Evolutionary conservation across 1,140 invertebrate genomes (phyloP).

Genomic region (Phortica variegata): DNA sequence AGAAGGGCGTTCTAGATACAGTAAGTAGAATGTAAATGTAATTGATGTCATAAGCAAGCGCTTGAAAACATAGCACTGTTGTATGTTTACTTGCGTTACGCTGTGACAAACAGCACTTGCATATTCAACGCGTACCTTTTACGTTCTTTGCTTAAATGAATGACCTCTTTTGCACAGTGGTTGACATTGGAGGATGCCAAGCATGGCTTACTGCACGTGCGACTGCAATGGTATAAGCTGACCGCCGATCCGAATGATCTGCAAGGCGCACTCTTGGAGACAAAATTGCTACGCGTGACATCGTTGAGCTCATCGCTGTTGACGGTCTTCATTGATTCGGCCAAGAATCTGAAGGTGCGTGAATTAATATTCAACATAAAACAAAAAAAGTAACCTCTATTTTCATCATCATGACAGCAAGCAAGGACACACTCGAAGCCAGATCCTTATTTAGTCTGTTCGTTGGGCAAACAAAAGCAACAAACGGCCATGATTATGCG

Average conservation of each 20-base stretch:
- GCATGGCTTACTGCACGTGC: constrained; percentile 86
- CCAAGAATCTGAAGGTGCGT: constrained; percentile 81
- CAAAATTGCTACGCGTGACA: constrained; percentile 71
- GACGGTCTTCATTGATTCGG: constrained; percentile 85
- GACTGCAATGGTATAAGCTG: constrained; percentile 83
- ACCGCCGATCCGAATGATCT: constrained; percentile 71
- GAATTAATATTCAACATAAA: neutral
- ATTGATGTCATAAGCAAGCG: neutral
- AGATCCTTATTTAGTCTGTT: constrained; percentile 74
- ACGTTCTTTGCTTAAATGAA: neutral
- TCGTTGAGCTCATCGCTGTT: constrained; percentile 76
- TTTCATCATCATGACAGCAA: constrained; percentile 60
- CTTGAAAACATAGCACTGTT: too few species aligned
- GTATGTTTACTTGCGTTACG: too few species aligned
- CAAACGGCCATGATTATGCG: constrained; percentile 70
- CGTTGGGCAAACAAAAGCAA: constrained; percentile 70
- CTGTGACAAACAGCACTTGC: too few species aligned
- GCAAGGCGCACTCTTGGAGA: constrained; percentile 72
- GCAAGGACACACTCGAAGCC: constrained; percentile 69
- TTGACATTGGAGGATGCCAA: constrained; percentile 90
- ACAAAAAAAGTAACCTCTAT: neutral
- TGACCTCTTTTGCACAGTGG: constrained; percentile 68
- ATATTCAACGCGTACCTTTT: neutral
- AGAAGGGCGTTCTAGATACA: constrained; percentile 68
- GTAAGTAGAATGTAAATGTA: constrained; percentile 59